These are phyloP conservation scores for Thera britannica DNA, from an alignment of 2,888 invertebrate species.

Conservation along the genomic window DNA sequence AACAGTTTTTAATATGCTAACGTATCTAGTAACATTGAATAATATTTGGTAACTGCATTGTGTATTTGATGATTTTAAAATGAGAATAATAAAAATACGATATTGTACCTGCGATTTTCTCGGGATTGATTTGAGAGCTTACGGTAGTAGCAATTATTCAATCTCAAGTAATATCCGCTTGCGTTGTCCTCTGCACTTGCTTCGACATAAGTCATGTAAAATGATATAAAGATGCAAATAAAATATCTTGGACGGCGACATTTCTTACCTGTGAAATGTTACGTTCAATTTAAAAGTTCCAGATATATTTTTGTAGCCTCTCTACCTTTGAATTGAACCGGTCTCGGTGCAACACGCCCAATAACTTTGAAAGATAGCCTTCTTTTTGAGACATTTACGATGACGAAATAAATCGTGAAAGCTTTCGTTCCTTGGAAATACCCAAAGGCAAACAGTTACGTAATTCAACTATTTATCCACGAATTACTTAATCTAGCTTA, in stretches of 20 bases:
- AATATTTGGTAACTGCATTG: too few species aligned
- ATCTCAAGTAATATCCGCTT: constrained; percentile 8
- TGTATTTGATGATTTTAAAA: background rate
- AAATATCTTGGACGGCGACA: constrained; percentile 49
- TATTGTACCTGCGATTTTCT: too few species aligned
- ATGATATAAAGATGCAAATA: constrained; percentile 51
- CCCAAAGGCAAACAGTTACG: too few species aligned
- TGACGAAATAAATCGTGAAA: constrained; percentile 2
- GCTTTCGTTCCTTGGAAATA: background rate
- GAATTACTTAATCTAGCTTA: too few species aligned
- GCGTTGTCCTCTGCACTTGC: constrained; percentile 6
- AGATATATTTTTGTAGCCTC: constrained; percentile 44
- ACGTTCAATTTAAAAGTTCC: constrained; percentile 52
- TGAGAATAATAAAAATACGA: too few species aligned
- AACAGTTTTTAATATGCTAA: background rate
- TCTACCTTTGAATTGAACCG: constrained; percentile 28
- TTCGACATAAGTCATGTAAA: constrained; percentile 33
- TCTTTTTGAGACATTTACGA: constrained; percentile 14
- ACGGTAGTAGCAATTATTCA: background rate
- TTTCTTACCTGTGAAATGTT: constrained; percentile 50
- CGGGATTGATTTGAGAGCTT: too few species aligned
- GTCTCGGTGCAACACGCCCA: constrained; percentile 24
- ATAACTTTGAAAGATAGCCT: constrained; percentile 22
- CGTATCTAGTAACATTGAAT: too few species aligned
- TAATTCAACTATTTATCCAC: background rate